Percentiles rank a stretch among this genome's conserved stretches.
Conservation (phyloP, 1,140 invertebrate species). For the Drosophila gunungcola region DNA sequence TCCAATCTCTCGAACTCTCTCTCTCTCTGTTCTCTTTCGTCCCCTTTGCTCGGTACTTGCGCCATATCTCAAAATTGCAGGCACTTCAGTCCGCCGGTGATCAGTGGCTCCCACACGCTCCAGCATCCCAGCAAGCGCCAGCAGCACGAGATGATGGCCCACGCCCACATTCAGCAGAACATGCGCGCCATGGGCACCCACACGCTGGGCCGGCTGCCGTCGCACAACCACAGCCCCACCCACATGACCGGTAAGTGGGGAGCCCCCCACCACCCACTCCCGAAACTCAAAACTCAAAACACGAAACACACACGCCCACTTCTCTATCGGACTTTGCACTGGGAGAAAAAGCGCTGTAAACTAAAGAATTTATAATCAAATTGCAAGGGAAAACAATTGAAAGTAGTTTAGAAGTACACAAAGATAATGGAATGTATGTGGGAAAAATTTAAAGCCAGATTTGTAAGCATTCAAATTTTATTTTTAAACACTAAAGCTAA, state of each 20-base stretch:
- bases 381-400: no score
- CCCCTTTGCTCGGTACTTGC: slow-evolving; percentile 13
- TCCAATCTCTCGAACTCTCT: slow-evolving; percentile 57
- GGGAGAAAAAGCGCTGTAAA: slow-evolving; percentile 2
- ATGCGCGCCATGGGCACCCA: slow-evolving; percentile 86
- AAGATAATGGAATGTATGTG: no score
- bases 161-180: slow-evolving; percentile 84
- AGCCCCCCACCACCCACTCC: slow-evolving; percentile 1
- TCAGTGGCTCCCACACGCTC: slow-evolving; percentile 83
- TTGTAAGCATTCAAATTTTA: no score
- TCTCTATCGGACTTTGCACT: slow-evolving; percentile 8
- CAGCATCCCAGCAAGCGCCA: slow-evolving; percentile 83
- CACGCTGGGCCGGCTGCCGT: slow-evolving; percentile 86
- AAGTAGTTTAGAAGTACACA: no score
- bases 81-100: slow-evolving; percentile 84
- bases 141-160: slow-evolving; percentile 84
- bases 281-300: slow-evolving; percentile 4
- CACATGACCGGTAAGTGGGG: slow-evolving; percentile 81
- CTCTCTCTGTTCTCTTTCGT: slow-evolving; percentile 51
- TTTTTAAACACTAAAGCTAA: no score
- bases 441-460: no score
- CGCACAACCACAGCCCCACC: slow-evolving; percentile 85
- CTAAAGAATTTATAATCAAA: no score
- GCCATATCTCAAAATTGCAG: slow-evolving; percentile 61
- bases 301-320: slow-evolving; percentile 10